These are phyloP conservation scores for Spilarctia lutea DNA, from an alignment of 2,888 invertebrate genomes.

Conservation along the genomic window DNA sequence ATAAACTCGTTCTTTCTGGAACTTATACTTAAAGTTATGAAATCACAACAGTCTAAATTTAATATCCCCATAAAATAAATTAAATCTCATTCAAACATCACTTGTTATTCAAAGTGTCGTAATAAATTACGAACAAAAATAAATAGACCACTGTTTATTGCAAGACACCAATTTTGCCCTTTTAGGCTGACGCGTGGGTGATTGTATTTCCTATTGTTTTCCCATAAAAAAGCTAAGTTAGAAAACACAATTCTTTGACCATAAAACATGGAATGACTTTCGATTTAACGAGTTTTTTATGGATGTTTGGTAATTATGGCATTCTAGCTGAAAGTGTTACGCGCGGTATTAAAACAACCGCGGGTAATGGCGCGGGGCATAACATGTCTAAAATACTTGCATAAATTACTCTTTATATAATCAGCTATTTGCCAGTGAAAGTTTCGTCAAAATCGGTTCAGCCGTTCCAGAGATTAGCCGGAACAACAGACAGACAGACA, in stretches of 20 bases:
- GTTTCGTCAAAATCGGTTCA: too few relatives aligned
- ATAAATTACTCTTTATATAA: too few relatives aligned
- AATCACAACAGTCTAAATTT: conserved; percentile 10
- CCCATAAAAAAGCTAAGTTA: conserved; percentile 38
- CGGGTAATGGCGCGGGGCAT: too few relatives aligned
- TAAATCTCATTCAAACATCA: conserved; percentile 20
- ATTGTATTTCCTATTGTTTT: conserved; percentile 44
- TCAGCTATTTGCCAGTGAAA: too few relatives aligned
- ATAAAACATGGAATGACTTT: conserved; percentile 44
- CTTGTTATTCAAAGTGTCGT: conserved; percentile 35
- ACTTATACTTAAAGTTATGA: background rate
- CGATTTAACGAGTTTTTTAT: conserved; percentile 37
- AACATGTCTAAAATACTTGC: too few relatives aligned
- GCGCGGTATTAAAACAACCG: too few relatives aligned
- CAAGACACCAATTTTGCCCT: conserved; percentile 26
- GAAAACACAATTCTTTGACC: conserved; percentile 27
- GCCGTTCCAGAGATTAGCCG: too few relatives aligned
- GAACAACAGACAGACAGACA: too few relatives aligned
- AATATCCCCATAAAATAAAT: conserved; percentile 24
- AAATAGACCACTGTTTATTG: conserved; percentile 37
- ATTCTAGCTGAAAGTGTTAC: too few relatives aligned
- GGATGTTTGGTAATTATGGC: conserved; percentile 24
- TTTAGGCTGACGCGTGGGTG: conserved; percentile 36
- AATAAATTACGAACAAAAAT: conserved; percentile 44
- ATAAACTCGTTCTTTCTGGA: background rate